phyloP scores from a whole-genome alignment of 92 coral and sea anemone species.

The Desmophyllum pertusum region DNA sequence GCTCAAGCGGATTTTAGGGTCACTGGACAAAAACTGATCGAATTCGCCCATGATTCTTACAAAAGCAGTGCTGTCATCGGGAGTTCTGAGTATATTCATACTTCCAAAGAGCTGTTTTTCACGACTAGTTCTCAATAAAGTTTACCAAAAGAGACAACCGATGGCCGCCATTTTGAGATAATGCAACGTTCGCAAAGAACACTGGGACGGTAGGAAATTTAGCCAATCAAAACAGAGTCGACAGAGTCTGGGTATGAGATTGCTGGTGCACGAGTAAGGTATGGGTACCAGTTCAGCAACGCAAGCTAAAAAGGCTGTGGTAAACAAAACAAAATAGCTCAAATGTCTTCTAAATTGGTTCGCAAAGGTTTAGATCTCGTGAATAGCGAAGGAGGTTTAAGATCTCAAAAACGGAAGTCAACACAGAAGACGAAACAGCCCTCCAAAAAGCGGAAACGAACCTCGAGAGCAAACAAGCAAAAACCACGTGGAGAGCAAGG shows the following conservation, averaged over 20 bases:
- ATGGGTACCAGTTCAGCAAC: slow-evolving; percentile 11
- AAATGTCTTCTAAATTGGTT: slow-evolving; percentile 91
- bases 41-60: slow-evolving; percentile 93
- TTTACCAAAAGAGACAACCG: neutral
- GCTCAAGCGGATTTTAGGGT: slow-evolving; percentile 68
- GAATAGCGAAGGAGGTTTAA: slow-evolving; percentile 32
- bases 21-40: slow-evolving; percentile 75
- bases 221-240: slow-evolving; percentile 44
- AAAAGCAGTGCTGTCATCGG: slow-evolving; percentile 98
- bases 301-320: neutral
- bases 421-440: slow-evolving; percentile 22
- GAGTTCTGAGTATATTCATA: slow-evolving; percentile 90
- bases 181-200: neutral
- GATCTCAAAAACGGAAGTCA: slow-evolving; percentile 26
- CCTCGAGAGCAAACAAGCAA: slow-evolving; percentile 24
- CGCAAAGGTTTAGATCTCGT: slow-evolving; percentile 84
- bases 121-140: neutral
- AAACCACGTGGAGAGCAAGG: slow-evolving; percentile 23
- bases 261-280: neutral
- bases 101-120: neutral
- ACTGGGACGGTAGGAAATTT: slow-evolving; percentile 27
- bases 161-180: slow-evolving; percentile 74
- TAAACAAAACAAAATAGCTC: neutral
- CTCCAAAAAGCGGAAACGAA: slow-evolving; percentile 32
- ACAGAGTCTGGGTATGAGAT: neutral